phyloP scores from a whole-genome alignment of 2,888 invertebrate genomes.

The Heliconius hortense region DNA sequence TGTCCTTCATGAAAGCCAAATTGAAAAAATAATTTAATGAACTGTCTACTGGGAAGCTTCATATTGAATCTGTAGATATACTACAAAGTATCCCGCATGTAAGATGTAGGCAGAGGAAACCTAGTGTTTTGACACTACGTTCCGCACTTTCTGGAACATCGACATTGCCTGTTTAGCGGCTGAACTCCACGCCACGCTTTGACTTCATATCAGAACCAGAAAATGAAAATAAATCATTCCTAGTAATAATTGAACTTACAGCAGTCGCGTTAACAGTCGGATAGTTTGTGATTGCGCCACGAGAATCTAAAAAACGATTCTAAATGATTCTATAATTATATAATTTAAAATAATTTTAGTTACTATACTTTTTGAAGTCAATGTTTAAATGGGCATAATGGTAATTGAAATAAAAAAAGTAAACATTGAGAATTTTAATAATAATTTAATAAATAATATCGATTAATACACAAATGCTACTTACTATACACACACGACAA shows the following conservation, averaged over 20 bases:
- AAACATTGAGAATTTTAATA: constrained; percentile 45
- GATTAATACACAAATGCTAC: constrained; percentile 75
- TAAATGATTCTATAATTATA: neutral
- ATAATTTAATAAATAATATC: constrained; percentile 79
- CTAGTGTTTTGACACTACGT: neutral
- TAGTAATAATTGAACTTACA: no score
- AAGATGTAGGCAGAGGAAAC: neutral
- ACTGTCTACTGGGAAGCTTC: no score
- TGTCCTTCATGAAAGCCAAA: neutral
- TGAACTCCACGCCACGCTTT: no score
- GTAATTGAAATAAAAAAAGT: constrained; percentile 10
- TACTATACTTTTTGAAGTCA: neutral
- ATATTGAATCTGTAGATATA: no score
- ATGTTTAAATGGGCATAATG: neutral
- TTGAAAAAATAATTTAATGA: no score
- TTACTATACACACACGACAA: constrained; percentile 74
- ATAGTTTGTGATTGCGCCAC: no score
- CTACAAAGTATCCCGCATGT: neutral
- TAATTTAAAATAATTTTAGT: neutral
- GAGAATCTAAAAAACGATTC: no score
- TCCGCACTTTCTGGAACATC: neutral
- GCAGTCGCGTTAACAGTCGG: no score
- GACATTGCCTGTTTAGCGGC: no score
- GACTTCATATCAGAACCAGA: no score
- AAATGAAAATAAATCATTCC: no score